A percentile compares a stretch with the other conserved stretches of the same genome.
Conservation (phyloP, 1,140 invertebrate species). For the silkworm (Bombyx mori) region ASM3026992v2 NC_085122.1:12716501-12717000, state of each 20-base stretch:
- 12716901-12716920: slow-evolving; percentile 38
- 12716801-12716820: slow-evolving; percentile 13
- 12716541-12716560: too few relatives aligned
- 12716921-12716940: slow-evolving; percentile 32
- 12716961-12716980: slow-evolving; percentile 71
- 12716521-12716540: too few relatives aligned
- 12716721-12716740: slow-evolving; percentile 26
- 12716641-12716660: neutral
- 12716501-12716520: too few relatives aligned
- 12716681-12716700: slow-evolving; percentile 18
- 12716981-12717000: slow-evolving; percentile 72
- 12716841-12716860: slow-evolving; percentile 30
- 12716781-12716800: slow-evolving; percentile 2
- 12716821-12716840: slow-evolving; percentile 17
- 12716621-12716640: too few relatives aligned
- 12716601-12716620: too few relatives aligned
- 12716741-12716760: slow-evolving; percentile 19
- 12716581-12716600: too few relatives aligned
- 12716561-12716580: too few relatives aligned
- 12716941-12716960: slow-evolving; percentile 54
- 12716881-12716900: slow-evolving; percentile 9
- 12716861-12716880: slow-evolving; percentile 10
- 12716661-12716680: too few relatives aligned
- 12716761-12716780: slow-evolving; percentile 7
- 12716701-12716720: slow-evolving; percentile 19